phyloP scores from a whole-genome alignment of 2,797 vertebrate genomes.

The Lerista edwardsae region DNA sequence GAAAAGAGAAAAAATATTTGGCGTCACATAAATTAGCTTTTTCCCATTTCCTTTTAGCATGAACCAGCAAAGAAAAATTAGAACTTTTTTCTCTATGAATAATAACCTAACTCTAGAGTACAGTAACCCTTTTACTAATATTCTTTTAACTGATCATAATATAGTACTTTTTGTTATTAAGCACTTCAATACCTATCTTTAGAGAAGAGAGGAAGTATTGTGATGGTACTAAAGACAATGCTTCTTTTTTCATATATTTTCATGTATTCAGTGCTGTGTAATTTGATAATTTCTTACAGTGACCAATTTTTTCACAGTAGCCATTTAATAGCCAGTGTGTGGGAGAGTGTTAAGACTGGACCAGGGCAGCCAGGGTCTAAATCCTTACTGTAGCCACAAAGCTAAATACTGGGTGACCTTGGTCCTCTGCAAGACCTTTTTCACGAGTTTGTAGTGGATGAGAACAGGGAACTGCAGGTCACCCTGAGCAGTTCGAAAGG shows the following conservation, averaged over 20 bases:
- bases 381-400: too few relatives aligned
- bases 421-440: not conserved
- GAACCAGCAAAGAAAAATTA: not conserved
- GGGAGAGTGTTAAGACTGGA: not conserved
- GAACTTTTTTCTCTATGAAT: not conserved
- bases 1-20: not conserved
- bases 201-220: not conserved
- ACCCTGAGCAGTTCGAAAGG: not conserved
- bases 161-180: not conserved
- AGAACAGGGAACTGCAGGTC: too few relatives aligned
- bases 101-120: not conserved
- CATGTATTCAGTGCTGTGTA: constrained; percentile 18
- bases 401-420: not conserved
- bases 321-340: not conserved
- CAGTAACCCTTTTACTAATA: too few relatives aligned
- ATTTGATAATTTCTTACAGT: not conserved
- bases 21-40: not conserved
- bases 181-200: not conserved
- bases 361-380: not conserved
- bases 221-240: not conserved
- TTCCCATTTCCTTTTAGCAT: not conserved
- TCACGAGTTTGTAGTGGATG: not conserved
- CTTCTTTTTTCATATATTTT: not conserved
- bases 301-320: not conserved
- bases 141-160: not conserved